A percentile compares a stretch with the other conserved stretches of the same genome.
Conservation (phyloP, 2,888 invertebrate genomes). For the Idaea aversata region DNA sequence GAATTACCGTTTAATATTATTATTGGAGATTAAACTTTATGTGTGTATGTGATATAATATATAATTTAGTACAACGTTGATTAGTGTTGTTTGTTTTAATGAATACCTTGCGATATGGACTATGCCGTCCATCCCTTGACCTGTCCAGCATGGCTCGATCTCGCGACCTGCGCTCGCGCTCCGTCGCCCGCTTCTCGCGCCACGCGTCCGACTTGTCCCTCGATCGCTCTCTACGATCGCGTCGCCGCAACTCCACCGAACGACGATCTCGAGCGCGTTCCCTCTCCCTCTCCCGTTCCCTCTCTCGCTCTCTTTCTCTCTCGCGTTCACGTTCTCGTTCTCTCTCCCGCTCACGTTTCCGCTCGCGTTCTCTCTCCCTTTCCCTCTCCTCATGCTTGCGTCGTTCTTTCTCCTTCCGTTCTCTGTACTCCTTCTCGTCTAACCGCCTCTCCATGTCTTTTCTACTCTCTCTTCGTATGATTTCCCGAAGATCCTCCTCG, state of each 20-base stretch:
- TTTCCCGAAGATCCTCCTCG: constrained; percentile 68
- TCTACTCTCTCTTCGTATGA: constrained; percentile 58
- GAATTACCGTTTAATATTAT: neutral
- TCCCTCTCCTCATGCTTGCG: constrained; percentile 38
- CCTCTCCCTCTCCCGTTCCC: constrained; percentile 36
- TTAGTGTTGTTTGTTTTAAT: neutral
- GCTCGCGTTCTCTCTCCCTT: constrained; percentile 34
- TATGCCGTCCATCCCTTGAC: constrained; percentile 29
- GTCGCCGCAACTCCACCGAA: neutral
- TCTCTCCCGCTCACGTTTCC: constrained; percentile 42
- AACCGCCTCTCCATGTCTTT: constrained; percentile 56
- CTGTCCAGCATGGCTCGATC: constrained; percentile 15
- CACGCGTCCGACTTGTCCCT: constrained; percentile 23
- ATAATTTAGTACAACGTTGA: neutral
- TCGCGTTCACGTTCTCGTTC: constrained; percentile 46
- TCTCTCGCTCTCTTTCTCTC: constrained; percentile 37
- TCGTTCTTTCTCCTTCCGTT: constrained; percentile 37
- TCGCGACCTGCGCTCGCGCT: constrained; percentile 31
- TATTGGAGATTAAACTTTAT: neutral
- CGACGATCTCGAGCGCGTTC: constrained; percentile 49
- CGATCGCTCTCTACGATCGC: constrained; percentile 19
- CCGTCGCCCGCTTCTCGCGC: constrained; percentile 44
- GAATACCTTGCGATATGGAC: constrained; percentile 41
- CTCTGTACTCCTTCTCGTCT: constrained; percentile 67
- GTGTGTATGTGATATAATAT: too few relatives aligned